Evolutionary conservation across 2,113 vertebrate genomes (phyloP).

Genomic region (Oriolus oriolus): DNA sequence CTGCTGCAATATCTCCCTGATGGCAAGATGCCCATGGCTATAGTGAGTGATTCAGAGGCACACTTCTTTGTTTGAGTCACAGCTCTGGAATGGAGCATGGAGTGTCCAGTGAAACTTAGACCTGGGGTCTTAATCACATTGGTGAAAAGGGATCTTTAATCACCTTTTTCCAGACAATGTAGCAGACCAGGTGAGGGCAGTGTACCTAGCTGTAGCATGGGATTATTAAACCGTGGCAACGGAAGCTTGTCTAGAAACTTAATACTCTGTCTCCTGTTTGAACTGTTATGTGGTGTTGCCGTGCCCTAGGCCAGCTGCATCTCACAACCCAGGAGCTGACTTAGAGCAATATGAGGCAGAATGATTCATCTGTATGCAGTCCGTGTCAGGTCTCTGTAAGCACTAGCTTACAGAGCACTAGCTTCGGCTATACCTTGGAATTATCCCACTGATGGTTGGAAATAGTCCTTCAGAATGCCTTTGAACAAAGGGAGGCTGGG

Average conservation of each 20-base stretch:
- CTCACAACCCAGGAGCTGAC: background rate
- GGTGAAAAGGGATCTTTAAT: background rate
- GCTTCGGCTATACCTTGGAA: background rate
- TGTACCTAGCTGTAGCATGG: background rate
- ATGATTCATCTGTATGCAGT: background rate
- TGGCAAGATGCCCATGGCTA: slow-evolving; percentile 28
- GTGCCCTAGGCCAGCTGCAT: background rate
- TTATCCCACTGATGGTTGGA: background rate
- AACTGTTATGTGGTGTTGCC: background rate
- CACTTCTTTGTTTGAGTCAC: slow-evolving; percentile 5
- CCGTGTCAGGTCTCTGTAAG: background rate
- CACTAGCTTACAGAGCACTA: background rate
- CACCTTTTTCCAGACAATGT: background rate
- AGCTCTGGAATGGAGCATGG: background rate
- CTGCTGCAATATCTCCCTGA: slow-evolving; percentile 4
- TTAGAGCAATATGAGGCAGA: background rate
- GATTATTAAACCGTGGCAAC: background rate
- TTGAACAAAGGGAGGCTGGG: background rate
- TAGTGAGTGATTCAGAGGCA: slow-evolving; percentile 51
- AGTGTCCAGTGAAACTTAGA: slow-evolving; percentile 31
- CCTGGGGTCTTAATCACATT: background rate
- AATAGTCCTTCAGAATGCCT: background rate
- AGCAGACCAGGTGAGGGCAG: background rate
- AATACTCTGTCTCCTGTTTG: background rate
- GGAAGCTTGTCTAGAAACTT: background rate